Conservation (phyloP, 2,113 vertebrate species). For the Nerophis ophidion region DNA sequence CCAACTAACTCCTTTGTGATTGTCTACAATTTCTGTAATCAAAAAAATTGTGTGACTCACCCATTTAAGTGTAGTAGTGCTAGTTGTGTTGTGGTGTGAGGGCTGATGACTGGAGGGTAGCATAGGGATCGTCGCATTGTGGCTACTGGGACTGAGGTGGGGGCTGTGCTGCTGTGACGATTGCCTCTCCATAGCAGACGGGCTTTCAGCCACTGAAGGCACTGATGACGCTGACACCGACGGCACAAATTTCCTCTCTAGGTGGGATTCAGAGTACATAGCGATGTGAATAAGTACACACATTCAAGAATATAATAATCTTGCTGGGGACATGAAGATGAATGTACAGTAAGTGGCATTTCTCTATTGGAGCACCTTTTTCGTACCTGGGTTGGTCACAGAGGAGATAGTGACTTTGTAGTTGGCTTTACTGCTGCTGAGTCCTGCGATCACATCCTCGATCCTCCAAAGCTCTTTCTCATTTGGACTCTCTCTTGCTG, state of each 20-base stretch:
- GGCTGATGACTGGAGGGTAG: constrained; percentile 70
- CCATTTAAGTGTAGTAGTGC: constrained; percentile 73
- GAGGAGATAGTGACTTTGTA: constrained; percentile 91
- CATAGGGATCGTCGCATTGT: constrained; percentile 42
- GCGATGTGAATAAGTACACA: constrained; percentile 34
- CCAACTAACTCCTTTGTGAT: too few relatives aligned
- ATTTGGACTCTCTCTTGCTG: constrained; percentile 87
- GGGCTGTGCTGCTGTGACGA: constrained; percentile 70
- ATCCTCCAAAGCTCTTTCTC: constrained; percentile 93
- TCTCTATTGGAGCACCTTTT: neutral
- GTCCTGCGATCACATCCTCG: constrained; percentile 91
- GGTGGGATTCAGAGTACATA: constrained; percentile 27
- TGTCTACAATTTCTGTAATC: too few relatives aligned
- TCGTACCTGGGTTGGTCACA: constrained; percentile 90
- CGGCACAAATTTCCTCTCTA: constrained; percentile 97
- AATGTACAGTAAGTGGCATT: too few relatives aligned
- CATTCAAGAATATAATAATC: constrained; percentile 7
- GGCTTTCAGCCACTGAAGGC: constrained; percentile 83
- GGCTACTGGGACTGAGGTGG: constrained; percentile 74
- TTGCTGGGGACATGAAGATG: neutral
- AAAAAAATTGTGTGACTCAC: constrained; percentile 67
- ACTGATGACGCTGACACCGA: constrained; percentile 82
- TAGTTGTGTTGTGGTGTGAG: constrained; percentile 71
- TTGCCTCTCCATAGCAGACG: constrained; percentile 73
- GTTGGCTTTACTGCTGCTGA: constrained; percentile 92